A percentile compares a stretch with the other conserved stretches of the same genome.
These are phyloP conservation scores for Macrotis lagotis DNA, from an alignment of 2,113 vertebrate genomes.

Conservation along the genomic window DNA sequence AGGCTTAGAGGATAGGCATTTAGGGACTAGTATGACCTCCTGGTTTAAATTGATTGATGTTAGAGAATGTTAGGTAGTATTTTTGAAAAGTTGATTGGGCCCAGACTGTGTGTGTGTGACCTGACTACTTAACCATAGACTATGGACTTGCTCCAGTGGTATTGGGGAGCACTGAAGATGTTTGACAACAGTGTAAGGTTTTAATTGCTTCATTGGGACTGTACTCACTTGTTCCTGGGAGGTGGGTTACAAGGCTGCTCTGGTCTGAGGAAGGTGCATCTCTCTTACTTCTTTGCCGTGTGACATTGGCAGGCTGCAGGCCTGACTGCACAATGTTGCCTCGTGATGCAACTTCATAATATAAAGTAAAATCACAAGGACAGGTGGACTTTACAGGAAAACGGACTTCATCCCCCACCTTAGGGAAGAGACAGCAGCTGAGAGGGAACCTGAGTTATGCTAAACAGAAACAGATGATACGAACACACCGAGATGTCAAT, in stretches of 20 bases:
- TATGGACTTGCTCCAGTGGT: not conserved
- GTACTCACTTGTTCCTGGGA: slow-evolving; percentile 82
- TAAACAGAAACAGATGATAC: not conserved
- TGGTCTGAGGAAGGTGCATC: slow-evolving; percentile 84
- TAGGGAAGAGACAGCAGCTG: slow-evolving; percentile 56
- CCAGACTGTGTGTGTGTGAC: not conserved
- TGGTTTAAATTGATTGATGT: not conserved
- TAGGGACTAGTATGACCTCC: not conserved
- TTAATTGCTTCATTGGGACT: not conserved
- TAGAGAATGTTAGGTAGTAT: not conserved
- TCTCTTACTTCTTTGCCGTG: slow-evolving; percentile 85
- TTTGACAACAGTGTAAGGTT: not conserved
- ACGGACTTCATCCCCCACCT: slow-evolving; percentile 91
- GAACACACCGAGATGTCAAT: not conserved
- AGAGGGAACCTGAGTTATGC: not conserved
- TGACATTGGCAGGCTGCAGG: slow-evolving; percentile 84
- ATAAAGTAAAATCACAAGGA: slow-evolving; percentile 92
- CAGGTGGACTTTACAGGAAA: slow-evolving; percentile 92
- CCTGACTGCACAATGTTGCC: slow-evolving; percentile 93
- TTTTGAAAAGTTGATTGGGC: not conserved
- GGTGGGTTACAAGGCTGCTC: slow-evolving; percentile 77
- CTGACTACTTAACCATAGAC: not conserved
- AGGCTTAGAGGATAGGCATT: not conserved
- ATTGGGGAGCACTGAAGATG: not conserved
- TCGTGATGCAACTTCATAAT: slow-evolving; percentile 91